A percentile compares a stretch with the other conserved stretches of the same genome.
Evolutionary conservation across 2,797 vertebrate species (phyloP).

Genomic region (Cygnus olor): DNA sequence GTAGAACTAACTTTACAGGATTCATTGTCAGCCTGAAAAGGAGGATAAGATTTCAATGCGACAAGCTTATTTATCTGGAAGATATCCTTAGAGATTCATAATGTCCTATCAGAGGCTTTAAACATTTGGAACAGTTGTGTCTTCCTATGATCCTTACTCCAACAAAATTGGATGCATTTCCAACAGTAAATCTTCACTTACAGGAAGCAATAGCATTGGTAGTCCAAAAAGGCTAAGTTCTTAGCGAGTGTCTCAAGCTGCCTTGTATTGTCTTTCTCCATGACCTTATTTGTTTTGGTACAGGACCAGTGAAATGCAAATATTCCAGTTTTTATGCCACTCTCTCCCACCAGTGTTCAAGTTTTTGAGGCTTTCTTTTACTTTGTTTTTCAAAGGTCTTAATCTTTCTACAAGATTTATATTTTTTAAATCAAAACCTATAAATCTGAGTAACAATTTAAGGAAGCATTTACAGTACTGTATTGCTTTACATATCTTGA

Average conservation of each 20-base stretch:
- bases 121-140: slow-evolving; percentile 15
- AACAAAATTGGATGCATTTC: slow-evolving; percentile 47
- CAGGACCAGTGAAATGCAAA: slow-evolving; percentile 31
- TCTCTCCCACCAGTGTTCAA: background rate
- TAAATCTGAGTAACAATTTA: background rate
- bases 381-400: background rate
- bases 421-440: slow-evolving; percentile 11
- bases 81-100: slow-evolving; percentile 38
- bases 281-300: slow-evolving; percentile 58
- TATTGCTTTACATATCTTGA: background rate
- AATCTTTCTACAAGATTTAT: background rate
- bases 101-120: slow-evolving; percentile 28
- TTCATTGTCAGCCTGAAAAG: background rate
- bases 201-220: slow-evolving; percentile 19
- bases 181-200: background rate
- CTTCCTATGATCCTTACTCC: slow-evolving; percentile 41
- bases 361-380: background rate
- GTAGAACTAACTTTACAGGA: background rate
- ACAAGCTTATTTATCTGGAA: slow-evolving; percentile 44
- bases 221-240: slow-evolving; percentile 34
- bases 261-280: slow-evolving; percentile 24
- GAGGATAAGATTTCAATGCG: background rate
- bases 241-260: slow-evolving; percentile 50
- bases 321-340: slow-evolving; percentile 35
- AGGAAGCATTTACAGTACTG: background rate